Evolutionary conservation across 2,888 invertebrate genomes (phyloP).

Genomic region (Oscheius sp.): DNA sequence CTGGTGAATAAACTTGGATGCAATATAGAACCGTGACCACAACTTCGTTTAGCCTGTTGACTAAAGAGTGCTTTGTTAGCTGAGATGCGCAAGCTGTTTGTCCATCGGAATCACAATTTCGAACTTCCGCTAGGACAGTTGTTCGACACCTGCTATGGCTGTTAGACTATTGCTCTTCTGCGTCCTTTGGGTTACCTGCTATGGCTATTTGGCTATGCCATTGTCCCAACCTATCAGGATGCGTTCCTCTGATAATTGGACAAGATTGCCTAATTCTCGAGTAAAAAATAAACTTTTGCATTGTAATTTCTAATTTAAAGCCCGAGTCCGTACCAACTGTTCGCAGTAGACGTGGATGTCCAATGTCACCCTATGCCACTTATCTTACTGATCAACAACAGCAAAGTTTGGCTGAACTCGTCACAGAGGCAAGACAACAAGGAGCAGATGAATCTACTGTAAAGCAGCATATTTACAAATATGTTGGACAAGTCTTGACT

Average conservation of each 20-base stretch:
- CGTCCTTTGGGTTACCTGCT: background rate
- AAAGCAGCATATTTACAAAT: constrained; percentile 38
- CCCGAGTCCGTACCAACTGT: background rate
- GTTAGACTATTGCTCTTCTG: background rate
- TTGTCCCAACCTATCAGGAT: background rate
- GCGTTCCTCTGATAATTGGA: no score
- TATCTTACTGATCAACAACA: constrained; percentile 36
- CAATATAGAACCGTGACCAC: constrained; percentile 25
- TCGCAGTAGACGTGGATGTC: constrained; percentile 16
- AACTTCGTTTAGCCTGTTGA: constrained; percentile 22
- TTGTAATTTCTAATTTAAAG: no score
- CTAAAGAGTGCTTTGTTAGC: constrained; percentile 25
- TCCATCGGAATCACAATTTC: constrained; percentile 11
- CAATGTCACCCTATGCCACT: constrained; percentile 35
- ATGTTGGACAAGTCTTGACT: constrained; percentile 36
- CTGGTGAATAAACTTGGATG: no score
- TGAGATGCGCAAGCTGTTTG: constrained; percentile 25
- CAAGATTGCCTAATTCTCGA: no score
- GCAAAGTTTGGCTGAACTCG: constrained; percentile 45
- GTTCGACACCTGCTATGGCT: constrained; percentile 19
- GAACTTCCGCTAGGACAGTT: constrained; percentile 19
- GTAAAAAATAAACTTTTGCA: no score
- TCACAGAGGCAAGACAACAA: constrained; percentile 40
- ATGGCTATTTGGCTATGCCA: background rate
- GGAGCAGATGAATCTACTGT: constrained; percentile 41